Evolutionary conservation across 2,113 vertebrate species (phyloP), one percentile per base, ranked within the genome.

Genomic region (Rhinolophus sinicus): DNA sequence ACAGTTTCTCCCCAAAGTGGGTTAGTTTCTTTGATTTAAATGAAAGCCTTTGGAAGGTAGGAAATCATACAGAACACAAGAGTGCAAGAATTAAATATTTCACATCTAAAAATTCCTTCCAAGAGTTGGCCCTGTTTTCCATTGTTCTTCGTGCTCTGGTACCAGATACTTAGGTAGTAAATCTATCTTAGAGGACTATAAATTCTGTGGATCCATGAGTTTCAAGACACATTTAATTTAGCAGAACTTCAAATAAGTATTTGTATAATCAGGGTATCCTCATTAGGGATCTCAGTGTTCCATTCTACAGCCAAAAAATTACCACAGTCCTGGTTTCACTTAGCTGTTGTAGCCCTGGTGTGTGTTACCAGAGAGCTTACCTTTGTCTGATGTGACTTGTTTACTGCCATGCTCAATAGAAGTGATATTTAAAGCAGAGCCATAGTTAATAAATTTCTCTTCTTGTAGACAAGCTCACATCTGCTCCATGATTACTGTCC

Each of bases 151-250:
- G 56, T 62, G 78, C 35, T 84, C 26, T 78, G 65, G 30, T 86
- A 65, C 95, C 91, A 97, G 82, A 80, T 92, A 40, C 13, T 83
- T 85, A 52, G 14, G 54, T 33, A 54, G 52, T 81, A 97, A 94
- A 93, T 93, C 83, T 88, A n/a, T 96, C 47, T 69, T 47, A 90
- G 73, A 84, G 22, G 47, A 97, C 33, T 83, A 84, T 56, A 75
- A 96, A 94, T 88, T 88, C 70, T 56, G 13, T 40, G 47, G 67
- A 81, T 96, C 16, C n/a, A 14, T 35, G 54, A 77, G 52, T 93
- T 93, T 95, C 35, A 90, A 98, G 93, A 84, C 83, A 90, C 65
- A 82, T 78, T 86, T 72, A 90, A 94, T 93, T 96, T 60, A 81
- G 78, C 28, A 91, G 67, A 93, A 92, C 52, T 93, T 91, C 50